A percentile compares a stretch with the other conserved stretches of the same genome.
Evolutionary conservation across 2,113 vertebrate genomes (phyloP).

Genomic region (Tyrannus savana): DNA sequence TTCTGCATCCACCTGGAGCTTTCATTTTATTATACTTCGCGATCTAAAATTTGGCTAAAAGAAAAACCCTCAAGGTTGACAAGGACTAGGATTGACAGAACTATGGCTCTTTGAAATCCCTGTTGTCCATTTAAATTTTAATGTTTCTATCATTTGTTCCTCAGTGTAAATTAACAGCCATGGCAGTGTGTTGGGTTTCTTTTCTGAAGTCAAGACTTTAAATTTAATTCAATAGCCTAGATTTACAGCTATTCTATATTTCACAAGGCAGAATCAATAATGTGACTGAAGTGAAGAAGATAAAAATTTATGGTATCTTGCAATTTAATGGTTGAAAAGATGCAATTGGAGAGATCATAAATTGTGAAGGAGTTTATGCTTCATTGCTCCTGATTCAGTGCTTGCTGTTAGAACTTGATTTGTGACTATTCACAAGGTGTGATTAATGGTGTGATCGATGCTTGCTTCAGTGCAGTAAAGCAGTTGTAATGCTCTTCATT

Average conservation of each 20-base stretch:
- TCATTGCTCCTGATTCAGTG: constrained; percentile 99
- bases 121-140: constrained; percentile 96
- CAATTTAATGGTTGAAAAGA: constrained; percentile 99
- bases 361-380: constrained; percentile 99
- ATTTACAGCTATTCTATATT: constrained; percentile 99
- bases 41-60: constrained; percentile 73
- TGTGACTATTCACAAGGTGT: constrained; percentile 99
- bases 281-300: constrained; percentile 98
- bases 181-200: constrained; percentile 92
- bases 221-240: constrained; percentile 96
- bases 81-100: constrained; percentile 86
- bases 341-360: constrained; percentile 99
- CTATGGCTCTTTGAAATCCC: constrained; percentile 87
- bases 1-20: background rate
- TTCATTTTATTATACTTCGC: constrained; percentile 36
- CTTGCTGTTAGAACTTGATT: constrained; percentile 99
- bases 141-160: constrained; percentile 99
- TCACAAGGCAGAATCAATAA: constrained; percentile 99
- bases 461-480: constrained; percentile 93
- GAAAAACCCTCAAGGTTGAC: constrained; percentile 91
- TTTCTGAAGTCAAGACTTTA: constrained; percentile 94
- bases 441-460: constrained; percentile 99
- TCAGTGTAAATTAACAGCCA: constrained; percentile 98
- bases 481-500: constrained; percentile 99
- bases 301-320: constrained; percentile 99